A percentile compares a stretch with the other conserved stretches of the same genome.
Conservation (phyloP, 2,888 invertebrate genomes). For the Ormyrus pomaceus region DNA sequence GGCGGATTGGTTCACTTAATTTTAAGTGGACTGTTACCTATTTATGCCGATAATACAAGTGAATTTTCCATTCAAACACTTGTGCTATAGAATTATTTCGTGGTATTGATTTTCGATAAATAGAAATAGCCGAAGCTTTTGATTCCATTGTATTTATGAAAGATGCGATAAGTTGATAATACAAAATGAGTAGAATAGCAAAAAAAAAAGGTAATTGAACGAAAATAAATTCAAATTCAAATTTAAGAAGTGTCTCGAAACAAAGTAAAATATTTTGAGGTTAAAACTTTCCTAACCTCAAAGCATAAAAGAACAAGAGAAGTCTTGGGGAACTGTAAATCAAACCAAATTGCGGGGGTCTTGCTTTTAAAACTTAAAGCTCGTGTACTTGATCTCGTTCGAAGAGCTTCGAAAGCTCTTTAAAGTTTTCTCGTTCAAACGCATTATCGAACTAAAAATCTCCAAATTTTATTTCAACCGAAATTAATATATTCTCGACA, state of each 20-base stretch:
- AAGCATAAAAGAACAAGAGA: background rate
- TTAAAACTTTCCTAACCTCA: conserved; percentile 19
- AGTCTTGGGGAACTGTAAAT: conserved; percentile 21
- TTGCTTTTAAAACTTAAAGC: conserved; percentile 13
- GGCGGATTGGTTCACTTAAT: conserved; percentile 3
- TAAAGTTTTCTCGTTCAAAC: background rate
- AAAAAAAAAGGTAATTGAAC: no score
- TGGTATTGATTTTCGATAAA: conserved; percentile 30
- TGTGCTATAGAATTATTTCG: conserved; percentile 26
- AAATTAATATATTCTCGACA: no score
- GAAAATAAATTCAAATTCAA: conserved; percentile 2
- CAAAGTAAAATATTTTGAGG: conserved; percentile 22
- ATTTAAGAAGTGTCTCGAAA: no score
- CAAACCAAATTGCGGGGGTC: conserved; percentile 15
- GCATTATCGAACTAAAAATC: no score
- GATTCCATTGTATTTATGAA: background rate
- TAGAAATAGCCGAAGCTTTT: background rate
- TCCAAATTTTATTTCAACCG: no score
- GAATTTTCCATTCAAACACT: conserved; percentile 26
- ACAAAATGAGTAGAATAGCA: no score
- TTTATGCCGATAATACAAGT: conserved; percentile 11
- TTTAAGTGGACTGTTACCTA: conserved; percentile 3
- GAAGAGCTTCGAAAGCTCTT: conserved; percentile 12
- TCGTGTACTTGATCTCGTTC: conserved; percentile 33
- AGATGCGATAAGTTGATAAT: background rate